Percentiles rank a stretch among this genome's conserved stretches.
These are phyloP conservation scores for Falco concolor DNA, from an alignment of 2,797 vertebrate genomes.

Conservation along the genomic window DNA sequence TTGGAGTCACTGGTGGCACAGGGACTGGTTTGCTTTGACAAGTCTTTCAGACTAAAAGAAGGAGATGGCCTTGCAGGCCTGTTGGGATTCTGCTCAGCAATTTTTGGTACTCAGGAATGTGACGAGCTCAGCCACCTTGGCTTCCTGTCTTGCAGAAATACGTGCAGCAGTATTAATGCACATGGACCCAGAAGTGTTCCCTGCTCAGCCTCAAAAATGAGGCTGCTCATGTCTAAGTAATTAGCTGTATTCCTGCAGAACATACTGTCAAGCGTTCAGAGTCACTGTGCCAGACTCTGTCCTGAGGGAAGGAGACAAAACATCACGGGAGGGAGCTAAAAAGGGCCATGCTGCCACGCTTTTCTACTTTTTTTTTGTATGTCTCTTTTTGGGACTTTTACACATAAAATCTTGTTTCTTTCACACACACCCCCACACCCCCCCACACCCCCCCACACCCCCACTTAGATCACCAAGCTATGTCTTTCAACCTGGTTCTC, in stretches of 20 bases:
- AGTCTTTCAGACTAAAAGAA: constrained; percentile 3
- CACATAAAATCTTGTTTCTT: not conserved
- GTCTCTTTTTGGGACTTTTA: not conserved
- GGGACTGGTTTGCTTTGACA: not conserved
- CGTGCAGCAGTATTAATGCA: constrained; percentile 13
- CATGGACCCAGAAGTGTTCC: not conserved
- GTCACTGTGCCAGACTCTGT: not conserved
- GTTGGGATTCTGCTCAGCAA: not conserved
- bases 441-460: too few relatives aligned
- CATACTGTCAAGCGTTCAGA: not conserved
- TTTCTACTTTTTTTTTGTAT: not conserved
- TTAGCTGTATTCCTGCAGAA: constrained; percentile 21
- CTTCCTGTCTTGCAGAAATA: constrained; percentile 25
- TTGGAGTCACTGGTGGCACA: constrained; percentile 15
- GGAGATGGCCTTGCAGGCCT: not conserved
- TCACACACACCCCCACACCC: not conserved
- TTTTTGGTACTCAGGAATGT: constrained; percentile 35
- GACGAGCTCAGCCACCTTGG: constrained; percentile 48
- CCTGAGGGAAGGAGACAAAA: not conserved
- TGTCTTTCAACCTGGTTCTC: not conserved
- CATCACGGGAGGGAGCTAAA: not conserved
- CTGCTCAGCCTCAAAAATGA: constrained; percentile 35
- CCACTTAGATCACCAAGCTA: not conserved
- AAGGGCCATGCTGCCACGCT: not conserved
- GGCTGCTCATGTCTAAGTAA: constrained; percentile 1